Base-by-base conservation (phyloP, 2,113 vertebrate species). In the Thunnus maccoyii region DNA sequence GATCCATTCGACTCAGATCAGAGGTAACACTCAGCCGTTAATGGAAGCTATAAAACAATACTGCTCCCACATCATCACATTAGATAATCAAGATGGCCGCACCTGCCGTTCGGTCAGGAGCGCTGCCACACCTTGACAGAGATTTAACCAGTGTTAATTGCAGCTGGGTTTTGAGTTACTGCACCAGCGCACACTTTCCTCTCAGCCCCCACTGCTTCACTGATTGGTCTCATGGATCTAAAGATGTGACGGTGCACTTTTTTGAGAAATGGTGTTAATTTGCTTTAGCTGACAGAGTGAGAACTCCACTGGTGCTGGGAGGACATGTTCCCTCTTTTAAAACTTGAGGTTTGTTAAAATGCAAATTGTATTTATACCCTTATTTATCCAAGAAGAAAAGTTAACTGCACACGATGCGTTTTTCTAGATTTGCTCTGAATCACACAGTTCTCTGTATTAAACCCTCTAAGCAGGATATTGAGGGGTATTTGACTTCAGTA, bases 21-120 rank as follows among this genome's bases (percentile, higher is more conserved):
- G 80, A 77, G 76, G 68, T 51, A 73, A 82, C 82, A 84, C 80
- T 82, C 84, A 6, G 7, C 65, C 55, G 18, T 30, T 89, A 89
- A 88, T 86, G 84, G 87, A 85, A 70, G 72, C 84, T 61, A 84
- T 92, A 91, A 89, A 92, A 85, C 86, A 91, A 81, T 8, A 70
- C 17, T 18, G 72, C 83, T 81, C 83, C 60, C 80, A 73, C 82
- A 72, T 82, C 80, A 72, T 64, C 30, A 1, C 1, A 48, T 44
- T 72, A 72, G 58, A 80, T 82, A 57, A 88, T 81, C 73, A 66
- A 58, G 52, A 81, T 20, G 66, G 86, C 78, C 18, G 63, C 68
- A 80, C 32, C 16, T 70, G 80, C 68, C 46, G 14, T n/a, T 67
- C 50, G 15, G 54, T 56, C 56, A 57, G 50, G 25, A 65, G 47